Base-by-base conservation (phyloP, 2,797 vertebrate genomes). In the Astyanax mexicanus region DNA sequence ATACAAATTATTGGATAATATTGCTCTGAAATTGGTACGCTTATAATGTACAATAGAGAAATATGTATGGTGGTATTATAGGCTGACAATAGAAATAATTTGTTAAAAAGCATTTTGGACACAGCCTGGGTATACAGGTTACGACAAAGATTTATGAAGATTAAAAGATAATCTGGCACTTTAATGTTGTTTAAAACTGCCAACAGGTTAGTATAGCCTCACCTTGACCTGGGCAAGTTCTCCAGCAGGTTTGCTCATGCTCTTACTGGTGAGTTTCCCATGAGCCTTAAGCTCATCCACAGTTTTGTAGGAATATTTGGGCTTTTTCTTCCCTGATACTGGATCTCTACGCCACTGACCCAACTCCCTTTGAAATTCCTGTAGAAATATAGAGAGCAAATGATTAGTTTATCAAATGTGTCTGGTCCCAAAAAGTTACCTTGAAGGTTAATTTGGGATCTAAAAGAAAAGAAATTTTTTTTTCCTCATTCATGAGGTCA, bases 261-360 rank as follows among this genome's bases (percentile, higher is more conserved):
- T 89, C 84, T 94, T 95, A 65, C 85, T 94, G 1, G 80, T 85
- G 32, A 96, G 84, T 84, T 95, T 95, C 64, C 97, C 98, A 87
- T 95, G 97, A 79, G 96, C 96, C 81, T 98, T 99, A 68, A 99
- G 88, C 81, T 99, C 98, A 6, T 99, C 98, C 62, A 98, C 96
- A 0, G 98, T 97, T 85, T 94, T 97, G 69, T 96, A 99, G 7
- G 94, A 95, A 82, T 99, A 99, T 75, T 97, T 99, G 0, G 96
- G 97, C 83, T 98, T 98, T 79, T 96, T 98, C 91, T 97, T 99
- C 76, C 90, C 93, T 37, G 84, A 93, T 0, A 89, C 91, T 0
- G 97, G 95, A 82, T 99, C 98, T 80, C 97, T 96, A 65, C 97
- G 92, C 98, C 98, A 99, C 82, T 99, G 98, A 61, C 98, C 98